Conservation (phyloP, 2,888 invertebrate species). For the Noctuana brunneofusca region DNA sequence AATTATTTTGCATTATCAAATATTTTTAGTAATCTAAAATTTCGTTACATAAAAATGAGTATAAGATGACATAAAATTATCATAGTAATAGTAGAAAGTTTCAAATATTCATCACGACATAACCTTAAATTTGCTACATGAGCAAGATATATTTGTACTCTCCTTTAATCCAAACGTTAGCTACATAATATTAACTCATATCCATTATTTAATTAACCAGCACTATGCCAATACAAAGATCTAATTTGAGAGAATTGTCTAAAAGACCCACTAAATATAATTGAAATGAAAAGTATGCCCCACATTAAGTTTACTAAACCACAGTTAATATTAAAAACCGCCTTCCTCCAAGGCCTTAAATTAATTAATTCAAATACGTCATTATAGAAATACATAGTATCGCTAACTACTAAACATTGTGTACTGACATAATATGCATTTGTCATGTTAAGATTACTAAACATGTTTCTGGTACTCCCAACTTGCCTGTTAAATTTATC, state of each 20-base stretch:
- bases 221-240: slow-evolving; percentile 59
- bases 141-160: slow-evolving; percentile 79
- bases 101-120: slow-evolving; percentile 61
- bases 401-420: slow-evolving; percentile 37
- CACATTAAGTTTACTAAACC: slow-evolving; percentile 4
- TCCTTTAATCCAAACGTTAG: slow-evolving; percentile 49
- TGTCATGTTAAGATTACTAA: slow-evolving; percentile 58
- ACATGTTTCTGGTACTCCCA: slow-evolving; percentile 47
- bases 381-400: slow-evolving; percentile 15
- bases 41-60: slow-evolving; percentile 67
- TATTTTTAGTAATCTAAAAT: slow-evolving; percentile 57
- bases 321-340: slow-evolving; percentile 3
- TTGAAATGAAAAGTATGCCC: slow-evolving; percentile 13
- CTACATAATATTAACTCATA: slow-evolving; percentile 49
- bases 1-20: slow-evolving; percentile 52
- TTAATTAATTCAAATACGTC: slow-evolving; percentile 27
- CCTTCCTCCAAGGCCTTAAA: slow-evolving; percentile 23
- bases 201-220: slow-evolving; percentile 52
- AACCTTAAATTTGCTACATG: slow-evolving; percentile 72
- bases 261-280: slow-evolving; percentile 58
- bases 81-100: slow-evolving; percentile 34
- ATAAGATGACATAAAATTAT: slow-evolving; percentile 55
- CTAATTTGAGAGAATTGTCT: slow-evolving; percentile 62
- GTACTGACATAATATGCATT: slow-evolving; percentile 51
- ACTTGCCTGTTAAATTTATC: slow-evolving; percentile 52